These are phyloP conservation scores for Hyles lineata DNA, from an alignment of 2,888 invertebrate species.

Conservation along the genomic window DNA sequence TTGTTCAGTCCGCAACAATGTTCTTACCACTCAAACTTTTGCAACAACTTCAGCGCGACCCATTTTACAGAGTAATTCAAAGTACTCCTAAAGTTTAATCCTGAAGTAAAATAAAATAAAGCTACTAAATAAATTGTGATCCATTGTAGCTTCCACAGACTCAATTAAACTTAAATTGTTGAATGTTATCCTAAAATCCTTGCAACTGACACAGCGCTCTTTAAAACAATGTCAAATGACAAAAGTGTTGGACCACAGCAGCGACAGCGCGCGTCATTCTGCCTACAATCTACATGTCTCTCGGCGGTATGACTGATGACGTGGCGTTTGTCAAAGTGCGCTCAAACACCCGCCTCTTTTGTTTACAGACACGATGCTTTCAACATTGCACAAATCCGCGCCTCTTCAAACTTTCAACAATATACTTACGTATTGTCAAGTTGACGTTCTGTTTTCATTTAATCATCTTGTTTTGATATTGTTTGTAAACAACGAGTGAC, in stretches of 20 bases:
- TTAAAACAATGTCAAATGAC: constrained; percentile 57
- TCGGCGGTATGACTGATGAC: constrained; percentile 31
- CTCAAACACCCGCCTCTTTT: constrained; percentile 64
- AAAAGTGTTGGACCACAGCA: constrained; percentile 34
- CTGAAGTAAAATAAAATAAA: background rate
- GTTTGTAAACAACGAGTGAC: constrained; percentile 4
- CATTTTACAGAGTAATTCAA: background rate
- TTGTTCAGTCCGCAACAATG: background rate
- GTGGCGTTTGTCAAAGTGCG: constrained; percentile 54
- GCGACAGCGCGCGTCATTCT: constrained; percentile 16
- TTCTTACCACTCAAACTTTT: background rate
- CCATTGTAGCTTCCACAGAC: constrained; percentile 10
- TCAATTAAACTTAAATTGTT: constrained; percentile 23
- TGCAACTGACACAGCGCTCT: constrained; percentile 32
- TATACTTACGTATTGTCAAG: constrained; percentile 44
- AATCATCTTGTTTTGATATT: constrained; percentile 14
- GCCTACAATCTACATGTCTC: constrained; percentile 15
- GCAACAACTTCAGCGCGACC: background rate
- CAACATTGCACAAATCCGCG: constrained; percentile 54
- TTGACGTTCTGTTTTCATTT: constrained; percentile 43
- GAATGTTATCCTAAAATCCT: constrained; percentile 31
- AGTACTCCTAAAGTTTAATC: background rate
- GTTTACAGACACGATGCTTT: constrained; percentile 59
- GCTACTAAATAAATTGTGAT: background rate
- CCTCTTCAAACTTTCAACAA: constrained; percentile 60